These are phyloP conservation scores for Falco rusticolus DNA, from an alignment of 2,797 vertebrate species.

Conservation along the genomic window DNA sequence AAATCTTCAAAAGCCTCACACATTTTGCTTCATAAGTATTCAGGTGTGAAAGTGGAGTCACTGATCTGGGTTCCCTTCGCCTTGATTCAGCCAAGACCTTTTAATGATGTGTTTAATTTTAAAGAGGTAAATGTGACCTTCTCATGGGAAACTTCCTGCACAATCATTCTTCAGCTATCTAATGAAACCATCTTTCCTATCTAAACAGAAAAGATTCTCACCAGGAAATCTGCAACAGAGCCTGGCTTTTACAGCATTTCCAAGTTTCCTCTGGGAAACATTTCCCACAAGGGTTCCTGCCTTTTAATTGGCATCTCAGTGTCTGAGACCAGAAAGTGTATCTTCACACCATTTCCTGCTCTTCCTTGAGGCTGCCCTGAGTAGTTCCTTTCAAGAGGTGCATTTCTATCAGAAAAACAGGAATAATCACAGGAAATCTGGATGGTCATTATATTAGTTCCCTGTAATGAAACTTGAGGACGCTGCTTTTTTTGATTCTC, in stretches of 20 bases:
- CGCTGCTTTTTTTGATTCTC: not conserved
- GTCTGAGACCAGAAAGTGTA: not conserved
- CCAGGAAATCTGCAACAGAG: not conserved
- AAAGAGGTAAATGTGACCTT: constrained; percentile 11
- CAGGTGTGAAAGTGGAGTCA: not conserved
- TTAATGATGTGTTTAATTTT: constrained; percentile 49
- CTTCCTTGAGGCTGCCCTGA: not conserved
- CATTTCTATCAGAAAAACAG: not conserved
- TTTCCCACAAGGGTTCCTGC: not conserved
- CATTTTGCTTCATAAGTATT: constrained; percentile 4
- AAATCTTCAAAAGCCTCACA: not conserved
- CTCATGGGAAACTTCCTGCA: not conserved
- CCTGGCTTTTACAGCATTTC: not conserved
- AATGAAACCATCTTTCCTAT: not conserved
- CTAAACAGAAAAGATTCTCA: not conserved
- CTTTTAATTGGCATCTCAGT: not conserved
- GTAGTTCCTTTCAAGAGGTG: not conserved
- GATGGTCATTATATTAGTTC: not conserved
- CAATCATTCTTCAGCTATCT: not conserved
- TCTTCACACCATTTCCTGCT: not conserved
- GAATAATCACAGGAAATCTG: not conserved
- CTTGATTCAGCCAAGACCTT: constrained; percentile 15
- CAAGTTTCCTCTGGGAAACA: not conserved
- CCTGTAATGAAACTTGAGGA: not conserved
- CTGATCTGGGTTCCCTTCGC: not conserved